Percentiles rank a stretch among this genome's conserved stretches.
phyloP scores from a whole-genome alignment of 2,113 vertebrate genomes.

The Eretmochelys imbricata region DNA sequence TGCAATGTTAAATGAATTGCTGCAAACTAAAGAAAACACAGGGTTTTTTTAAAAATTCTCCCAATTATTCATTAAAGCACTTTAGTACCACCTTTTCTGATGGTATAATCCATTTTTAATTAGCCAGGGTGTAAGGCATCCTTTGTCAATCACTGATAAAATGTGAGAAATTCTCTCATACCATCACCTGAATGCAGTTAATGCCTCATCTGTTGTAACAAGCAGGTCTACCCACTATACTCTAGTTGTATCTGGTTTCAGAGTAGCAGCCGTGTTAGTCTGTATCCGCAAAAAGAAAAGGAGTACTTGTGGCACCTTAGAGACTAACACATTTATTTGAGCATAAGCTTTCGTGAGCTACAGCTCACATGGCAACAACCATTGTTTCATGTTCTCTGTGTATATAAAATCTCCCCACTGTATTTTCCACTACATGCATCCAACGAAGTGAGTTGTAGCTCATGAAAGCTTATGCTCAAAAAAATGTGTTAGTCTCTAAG shows the following conservation, averaged over 20 bases:
- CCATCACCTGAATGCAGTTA: conserved; percentile 16
- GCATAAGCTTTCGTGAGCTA: too few species aligned
- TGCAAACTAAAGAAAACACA: not conserved
- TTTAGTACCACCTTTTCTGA: conserved; percentile 42
- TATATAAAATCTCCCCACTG: too few species aligned
- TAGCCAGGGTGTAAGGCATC: conserved; percentile 43
- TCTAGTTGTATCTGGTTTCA: not conserved
- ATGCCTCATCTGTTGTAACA: not conserved
- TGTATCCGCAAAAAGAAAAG: too few species aligned
- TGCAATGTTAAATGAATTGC: not conserved
- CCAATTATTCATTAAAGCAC: conserved; percentile 51
- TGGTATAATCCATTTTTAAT: conserved; percentile 59
- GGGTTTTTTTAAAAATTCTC: not conserved
- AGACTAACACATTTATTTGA: too few species aligned
- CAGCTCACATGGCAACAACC: too few species aligned
- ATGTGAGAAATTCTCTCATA: conserved; percentile 21
- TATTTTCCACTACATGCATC: too few species aligned
- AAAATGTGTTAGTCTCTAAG: too few species aligned
- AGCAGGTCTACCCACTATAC: not conserved
- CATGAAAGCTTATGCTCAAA: too few species aligned
- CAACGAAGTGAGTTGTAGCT: too few species aligned
- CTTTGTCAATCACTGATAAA: conserved; percentile 40
- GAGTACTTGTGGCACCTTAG: too few species aligned
- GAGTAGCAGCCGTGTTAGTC: too few species aligned
- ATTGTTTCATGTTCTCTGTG: too few species aligned